These are phyloP conservation scores for Bubo blakistoni DNA, from an alignment of 2,113 vertebrate species.

Conservation along the genomic window DNA sequence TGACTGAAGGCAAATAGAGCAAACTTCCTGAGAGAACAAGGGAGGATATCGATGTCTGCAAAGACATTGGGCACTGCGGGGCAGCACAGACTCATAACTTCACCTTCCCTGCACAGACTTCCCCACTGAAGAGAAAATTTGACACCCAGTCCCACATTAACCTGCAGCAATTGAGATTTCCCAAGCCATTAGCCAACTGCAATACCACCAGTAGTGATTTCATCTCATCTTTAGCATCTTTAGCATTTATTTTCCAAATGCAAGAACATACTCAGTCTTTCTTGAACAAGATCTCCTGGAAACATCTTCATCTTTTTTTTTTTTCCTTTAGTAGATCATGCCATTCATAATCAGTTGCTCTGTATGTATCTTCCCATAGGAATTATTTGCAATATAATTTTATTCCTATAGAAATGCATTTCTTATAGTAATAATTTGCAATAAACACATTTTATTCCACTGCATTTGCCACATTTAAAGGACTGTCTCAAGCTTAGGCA, in stretches of 20 bases:
- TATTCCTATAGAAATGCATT: neutral
- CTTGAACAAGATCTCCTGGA: neutral
- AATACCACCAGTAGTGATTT: neutral
- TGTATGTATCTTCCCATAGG: neutral
- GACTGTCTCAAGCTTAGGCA: neutral
- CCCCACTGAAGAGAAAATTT: neutral
- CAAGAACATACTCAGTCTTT: neutral
- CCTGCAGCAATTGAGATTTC: neutral
- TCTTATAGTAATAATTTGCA: neutral
- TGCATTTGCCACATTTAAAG: neutral
- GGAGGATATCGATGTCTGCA: neutral
- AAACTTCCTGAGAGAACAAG: neutral
- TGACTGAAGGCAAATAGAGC: neutral
- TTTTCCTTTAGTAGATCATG: neutral
- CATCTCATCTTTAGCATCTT: neutral
- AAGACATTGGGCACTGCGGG: rapidly evolving
- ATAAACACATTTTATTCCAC: neutral
- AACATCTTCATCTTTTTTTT: neutral
- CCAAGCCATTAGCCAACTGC: neutral
- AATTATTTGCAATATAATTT: neutral
- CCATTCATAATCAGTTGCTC: neutral
- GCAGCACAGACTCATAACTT: rapidly evolving
- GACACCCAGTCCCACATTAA: neutral
- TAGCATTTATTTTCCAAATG: neutral
- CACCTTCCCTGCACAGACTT: neutral